phyloP scores from a whole-genome alignment of 1,140 invertebrate genomes.

The Pseudomyrmex sp. region DNA sequence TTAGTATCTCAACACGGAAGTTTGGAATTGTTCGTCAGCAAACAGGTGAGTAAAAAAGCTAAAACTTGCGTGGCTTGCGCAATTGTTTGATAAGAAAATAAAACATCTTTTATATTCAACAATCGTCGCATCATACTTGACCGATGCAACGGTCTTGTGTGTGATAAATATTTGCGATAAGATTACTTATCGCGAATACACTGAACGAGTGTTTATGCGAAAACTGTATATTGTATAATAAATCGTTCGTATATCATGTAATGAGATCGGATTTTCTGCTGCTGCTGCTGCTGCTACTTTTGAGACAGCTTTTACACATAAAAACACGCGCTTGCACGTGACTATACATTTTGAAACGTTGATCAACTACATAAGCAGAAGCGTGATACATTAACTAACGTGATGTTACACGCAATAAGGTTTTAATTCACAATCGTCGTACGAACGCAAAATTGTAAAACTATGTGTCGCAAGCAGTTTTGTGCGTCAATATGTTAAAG shows the following conservation, averaged over 20 bases:
- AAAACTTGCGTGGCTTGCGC: not conserved
- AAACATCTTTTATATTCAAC: not conserved
- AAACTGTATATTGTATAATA: not conserved
- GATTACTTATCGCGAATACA: not conserved
- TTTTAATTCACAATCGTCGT: not conserved
- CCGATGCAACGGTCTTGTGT: not conserved
- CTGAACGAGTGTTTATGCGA: not conserved
- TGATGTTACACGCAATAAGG: not conserved
- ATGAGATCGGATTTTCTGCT: not conserved
- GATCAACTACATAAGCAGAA: too few relatives aligned
- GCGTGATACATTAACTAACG: too few relatives aligned
- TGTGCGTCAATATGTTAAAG: slow-evolving; percentile 17
- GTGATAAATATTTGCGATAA: slow-evolving; percentile 38
- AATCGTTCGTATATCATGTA: slow-evolving; percentile 15
- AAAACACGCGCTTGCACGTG: too few relatives aligned
- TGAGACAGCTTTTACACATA: not conserved
- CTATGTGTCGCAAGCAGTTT: slow-evolving; percentile 12
- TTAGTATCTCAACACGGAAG: slow-evolving; percentile 66
- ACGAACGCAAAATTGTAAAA: not conserved
- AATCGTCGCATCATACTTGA: not conserved
- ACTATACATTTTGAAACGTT: not conserved
- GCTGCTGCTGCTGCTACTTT: not conserved
- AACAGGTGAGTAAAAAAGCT: slow-evolving; percentile 72
- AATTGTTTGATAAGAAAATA: not conserved
- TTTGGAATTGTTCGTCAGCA: slow-evolving; percentile 72